Evolutionary conservation across 2,888 invertebrate species (phyloP), one percentile per base, ranked within the genome.

Genomic region (Spatulosminthurus flaviceps): DNA sequence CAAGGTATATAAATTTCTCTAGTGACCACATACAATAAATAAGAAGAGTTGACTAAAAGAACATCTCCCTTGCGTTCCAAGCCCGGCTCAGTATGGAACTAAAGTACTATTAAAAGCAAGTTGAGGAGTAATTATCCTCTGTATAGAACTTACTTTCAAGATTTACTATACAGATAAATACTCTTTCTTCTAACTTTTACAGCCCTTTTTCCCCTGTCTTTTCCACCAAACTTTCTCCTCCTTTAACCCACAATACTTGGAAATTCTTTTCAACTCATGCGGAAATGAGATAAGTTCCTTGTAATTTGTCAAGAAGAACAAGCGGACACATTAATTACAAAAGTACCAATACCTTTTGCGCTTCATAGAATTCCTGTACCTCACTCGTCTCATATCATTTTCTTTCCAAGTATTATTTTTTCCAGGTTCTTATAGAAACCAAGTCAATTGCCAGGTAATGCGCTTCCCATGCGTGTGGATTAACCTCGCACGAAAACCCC

Each of bases 241-340:
- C 28, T 69, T 34, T 7, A 9, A 34, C 34, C 34, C 34, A 34
- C 34, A 34, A 34, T 34, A 34, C n/a, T 51, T 13, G 51, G 51
- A 51, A 64, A 22, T 64, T 64, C 64, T 64, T 26, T 64, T 24
- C 64, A 24, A 64, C 64, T 64, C 64, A 64, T 21, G 64, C 64
- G 64, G 64, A 64, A 64, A 64, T 64, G 64, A 64, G 64, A 64
- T 64, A 64, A 64, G 64, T 64, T 64, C 64, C 24, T 64, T 64
- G 42, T 72, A 72, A 72, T 72, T 72, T 72, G 72, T 72, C 72
- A 72, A 43, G 72, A 51, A 22, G 72, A 72, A 72, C 72, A 72
- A 72, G 21, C 72, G 41, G 26, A 42, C 43, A 26, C 72, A 72
- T 72, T 72, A 43, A 72, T 72, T 72, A 51, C 51, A 51, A 51